These are phyloP conservation scores for Sphaerophoria taeniata DNA, from an alignment of 2,888 invertebrate genomes.

Conservation along the genomic window DNA sequence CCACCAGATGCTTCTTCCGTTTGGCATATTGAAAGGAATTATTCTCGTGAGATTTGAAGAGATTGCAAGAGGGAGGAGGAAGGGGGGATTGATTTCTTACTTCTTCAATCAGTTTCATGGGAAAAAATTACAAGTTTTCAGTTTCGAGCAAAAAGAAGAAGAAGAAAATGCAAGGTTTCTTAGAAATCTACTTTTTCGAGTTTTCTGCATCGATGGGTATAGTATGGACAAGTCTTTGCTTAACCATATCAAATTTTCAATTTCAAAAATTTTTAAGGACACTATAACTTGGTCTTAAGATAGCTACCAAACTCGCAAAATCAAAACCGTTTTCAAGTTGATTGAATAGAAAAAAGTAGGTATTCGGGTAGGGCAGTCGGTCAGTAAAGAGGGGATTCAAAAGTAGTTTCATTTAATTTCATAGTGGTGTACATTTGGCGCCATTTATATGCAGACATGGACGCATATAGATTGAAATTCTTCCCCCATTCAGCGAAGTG, in stretches of 20 bases:
- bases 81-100: not conserved
- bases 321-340: slow-evolving; percentile 39
- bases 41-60: slow-evolving; percentile 16
- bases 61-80: too few relatives aligned
- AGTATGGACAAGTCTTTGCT: too few relatives aligned
- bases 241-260: too few relatives aligned
- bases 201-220: too few relatives aligned
- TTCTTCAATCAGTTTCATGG: slow-evolving; percentile 19
- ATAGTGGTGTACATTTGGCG: slow-evolving; percentile 53
- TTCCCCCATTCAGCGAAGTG: not conserved
- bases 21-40: slow-evolving; percentile 56
- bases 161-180: not conserved
- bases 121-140: slow-evolving; percentile 6
- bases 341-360: not conserved
- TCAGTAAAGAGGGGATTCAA: not conserved
- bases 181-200: not conserved
- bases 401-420: slow-evolving; percentile 63
- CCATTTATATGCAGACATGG: slow-evolving; percentile 44
- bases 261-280: not conserved
- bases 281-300: not conserved
- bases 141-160: not conserved
- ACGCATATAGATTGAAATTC: slow-evolving; percentile 35
- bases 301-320: not conserved
- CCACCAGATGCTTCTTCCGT: slow-evolving; percentile 50
- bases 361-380: not conserved